Base-by-base conservation (phyloP, 2,113 vertebrate species). In the Marmota monax region DNA sequence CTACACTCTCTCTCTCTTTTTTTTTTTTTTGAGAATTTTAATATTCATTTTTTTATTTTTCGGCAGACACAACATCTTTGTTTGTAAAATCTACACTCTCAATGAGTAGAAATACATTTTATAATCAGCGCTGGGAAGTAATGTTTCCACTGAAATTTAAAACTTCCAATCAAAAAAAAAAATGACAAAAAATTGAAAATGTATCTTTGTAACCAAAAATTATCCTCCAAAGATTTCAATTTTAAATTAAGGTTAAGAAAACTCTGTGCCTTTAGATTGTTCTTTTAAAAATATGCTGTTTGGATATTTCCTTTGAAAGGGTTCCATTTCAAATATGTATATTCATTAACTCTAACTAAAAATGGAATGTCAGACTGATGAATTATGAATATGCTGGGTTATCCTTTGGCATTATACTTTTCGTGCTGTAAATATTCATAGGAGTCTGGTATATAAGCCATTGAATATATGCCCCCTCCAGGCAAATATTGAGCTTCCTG, bases 161-260 rank as follows among this genome's bases (percentile, higher is more conserved):
- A 88, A 83, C 8, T 37, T 12, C 77, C 22, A 89, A 65, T 34
- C 10, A 61, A 37, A 92, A 78, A 78, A n/a, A 78, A 78, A 78
- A 78, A 45, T 58, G 22, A 45, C 56, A 69, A 42, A 56, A 87
- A 65, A 76, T 25, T 83, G 14, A 65, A 70, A 45, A 32, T 42
- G 12, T 34, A 20, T 23, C 37, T 72, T 29, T 65, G 2, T 73
- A 80, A 74, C 48, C 32, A 65, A 65, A 94, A 86, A 84, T 90
- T 45, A 56, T 25, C 37, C 42, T 48, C 20, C 34, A 74, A 69
- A 67, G 13, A 61, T 92, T 77, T 92, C 58, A 82, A 84, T n/a
- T 79, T 94, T 83, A 87, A 92, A 51, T 88, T 37, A 92, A 78
- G 56, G 14, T 82, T 53, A 51, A 63, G 56, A 96, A 90, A 94